Evolutionary conservation across 1,140 invertebrate species (phyloP).

Genomic region (Brachionus manjavacas): DNA sequence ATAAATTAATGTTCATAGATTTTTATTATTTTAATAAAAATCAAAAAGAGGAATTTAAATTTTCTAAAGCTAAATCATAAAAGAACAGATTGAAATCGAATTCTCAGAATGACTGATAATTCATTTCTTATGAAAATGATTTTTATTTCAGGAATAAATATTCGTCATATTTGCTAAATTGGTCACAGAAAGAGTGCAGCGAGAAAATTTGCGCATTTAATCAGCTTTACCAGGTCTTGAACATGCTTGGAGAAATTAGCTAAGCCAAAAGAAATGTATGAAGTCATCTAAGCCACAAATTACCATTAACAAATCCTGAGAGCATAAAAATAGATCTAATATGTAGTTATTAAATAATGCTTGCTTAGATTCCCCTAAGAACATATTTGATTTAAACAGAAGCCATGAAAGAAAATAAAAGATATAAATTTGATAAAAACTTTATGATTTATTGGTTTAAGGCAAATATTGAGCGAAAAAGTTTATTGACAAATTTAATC

Average conservation of each 20-base stretch:
- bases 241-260: background rate
- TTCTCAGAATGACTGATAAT: background rate
- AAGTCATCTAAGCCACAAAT: background rate
- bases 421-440: background rate
- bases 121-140: background rate
- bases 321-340: background rate
- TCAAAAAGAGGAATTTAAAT: background rate
- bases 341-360: background rate
- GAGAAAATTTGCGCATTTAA: background rate
- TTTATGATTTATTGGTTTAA: background rate
- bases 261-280: background rate
- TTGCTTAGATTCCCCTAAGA: background rate
- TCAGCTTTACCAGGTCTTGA: background rate
- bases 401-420: background rate
- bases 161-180: background rate
- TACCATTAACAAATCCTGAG: background rate
- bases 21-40: background rate
- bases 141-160: background rate
- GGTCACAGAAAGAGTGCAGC: background rate
- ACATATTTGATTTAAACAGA: background rate
- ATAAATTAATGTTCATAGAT: background rate
- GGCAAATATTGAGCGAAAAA: background rate
- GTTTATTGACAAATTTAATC: background rate
- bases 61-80: background rate
- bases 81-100: background rate